These are phyloP conservation scores for Myotis myotis DNA, from an alignment of 2,797 vertebrate genomes.

Conservation along the genomic window DNA sequence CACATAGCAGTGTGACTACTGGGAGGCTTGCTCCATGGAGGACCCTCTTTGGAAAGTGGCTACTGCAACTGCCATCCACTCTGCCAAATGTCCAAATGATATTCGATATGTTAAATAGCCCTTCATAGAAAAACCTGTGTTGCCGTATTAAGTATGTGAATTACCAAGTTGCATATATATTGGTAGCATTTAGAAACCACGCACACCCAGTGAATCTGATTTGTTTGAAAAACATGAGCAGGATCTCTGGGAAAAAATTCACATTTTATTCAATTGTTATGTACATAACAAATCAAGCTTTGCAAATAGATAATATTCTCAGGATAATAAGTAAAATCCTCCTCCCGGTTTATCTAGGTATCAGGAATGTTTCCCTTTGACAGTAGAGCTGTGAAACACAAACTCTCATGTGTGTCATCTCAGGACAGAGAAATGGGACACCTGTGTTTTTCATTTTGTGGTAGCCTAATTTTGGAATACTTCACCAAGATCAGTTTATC, in stretches of 20 bases:
- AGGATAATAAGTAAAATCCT: background rate
- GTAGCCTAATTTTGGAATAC: background rate
- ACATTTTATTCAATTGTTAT: slow-evolving; percentile 51
- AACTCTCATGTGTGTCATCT: background rate
- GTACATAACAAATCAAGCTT: slow-evolving; percentile 50
- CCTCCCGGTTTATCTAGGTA: background rate
- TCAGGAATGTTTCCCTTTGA: background rate
- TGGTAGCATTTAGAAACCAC: slow-evolving; percentile 55
- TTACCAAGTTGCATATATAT: slow-evolving; percentile 65
- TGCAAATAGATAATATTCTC: background rate
- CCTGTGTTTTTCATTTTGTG: slow-evolving; percentile 11
- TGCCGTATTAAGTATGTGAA: slow-evolving; percentile 50
- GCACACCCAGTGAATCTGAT: slow-evolving; percentile 52
- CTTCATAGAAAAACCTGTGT: background rate
- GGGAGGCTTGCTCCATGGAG: background rate
- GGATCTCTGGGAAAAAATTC: slow-evolving; percentile 54
- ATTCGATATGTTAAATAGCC: background rate
- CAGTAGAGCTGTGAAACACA: background rate
- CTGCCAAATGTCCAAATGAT: background rate
- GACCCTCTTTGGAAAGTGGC: background rate
- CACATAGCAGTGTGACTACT: background rate
- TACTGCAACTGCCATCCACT: background rate
- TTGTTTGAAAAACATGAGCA: slow-evolving; percentile 71
- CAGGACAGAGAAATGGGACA: background rate
- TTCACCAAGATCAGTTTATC: background rate